phyloP scores from a whole-genome alignment of 2,113 vertebrate genomes.

The Vulpes lagopus region DNA sequence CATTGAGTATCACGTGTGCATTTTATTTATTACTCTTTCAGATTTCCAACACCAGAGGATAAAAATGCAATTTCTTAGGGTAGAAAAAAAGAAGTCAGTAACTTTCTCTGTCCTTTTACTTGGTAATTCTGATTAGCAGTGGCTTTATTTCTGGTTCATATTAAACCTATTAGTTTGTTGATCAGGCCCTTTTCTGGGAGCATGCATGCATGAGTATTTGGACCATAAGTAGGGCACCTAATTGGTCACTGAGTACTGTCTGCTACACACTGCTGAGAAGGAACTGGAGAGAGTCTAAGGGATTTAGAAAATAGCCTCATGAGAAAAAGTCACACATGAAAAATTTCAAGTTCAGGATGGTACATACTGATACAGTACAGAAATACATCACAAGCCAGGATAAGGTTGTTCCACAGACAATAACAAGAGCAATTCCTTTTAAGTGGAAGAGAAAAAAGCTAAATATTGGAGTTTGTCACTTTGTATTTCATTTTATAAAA shows the following conservation, averaged over 20 bases:
- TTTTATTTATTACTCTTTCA: not conserved
- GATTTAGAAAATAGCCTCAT: not conserved
- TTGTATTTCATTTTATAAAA: not conserved
- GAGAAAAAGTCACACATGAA: not conserved
- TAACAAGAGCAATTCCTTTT: not conserved
- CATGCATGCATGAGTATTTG: not conserved
- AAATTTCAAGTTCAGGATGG: not conserved
- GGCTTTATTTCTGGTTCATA: not conserved
- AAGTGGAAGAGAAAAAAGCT: not conserved
- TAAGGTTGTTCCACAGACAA: not conserved
- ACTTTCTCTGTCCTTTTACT: not conserved
- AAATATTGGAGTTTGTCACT: not conserved
- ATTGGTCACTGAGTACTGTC: not conserved
- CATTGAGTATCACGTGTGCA: not conserved
- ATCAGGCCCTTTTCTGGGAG: not conserved
- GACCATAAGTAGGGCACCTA: not conserved
- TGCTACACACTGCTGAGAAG: not conserved
- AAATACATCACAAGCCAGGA: not conserved
- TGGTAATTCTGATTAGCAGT: not conserved
- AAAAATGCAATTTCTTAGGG: not conserved
- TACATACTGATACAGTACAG: not conserved
- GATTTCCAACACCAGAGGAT: not conserved
- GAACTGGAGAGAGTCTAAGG: not conserved
- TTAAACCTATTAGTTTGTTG: not conserved
- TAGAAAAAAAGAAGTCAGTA: not conserved